Conservation (phyloP, 2,113 vertebrate species). For the Vicugna pacos region DNA sequence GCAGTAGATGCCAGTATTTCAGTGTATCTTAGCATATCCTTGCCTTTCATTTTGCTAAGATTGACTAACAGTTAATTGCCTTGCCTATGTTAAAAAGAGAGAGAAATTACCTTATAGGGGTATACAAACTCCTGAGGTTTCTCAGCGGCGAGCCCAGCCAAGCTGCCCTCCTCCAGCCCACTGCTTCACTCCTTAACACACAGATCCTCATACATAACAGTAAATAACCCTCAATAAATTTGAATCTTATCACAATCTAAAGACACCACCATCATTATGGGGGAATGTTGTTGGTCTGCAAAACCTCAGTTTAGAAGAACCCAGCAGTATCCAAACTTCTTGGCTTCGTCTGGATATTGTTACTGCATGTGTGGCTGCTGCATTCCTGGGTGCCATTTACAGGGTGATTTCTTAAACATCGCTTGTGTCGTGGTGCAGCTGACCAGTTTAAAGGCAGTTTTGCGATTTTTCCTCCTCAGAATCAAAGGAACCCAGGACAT, state of each 20-base stretch:
- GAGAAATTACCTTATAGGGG: slow-evolving; percentile 86
- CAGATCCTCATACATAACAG: slow-evolving; percentile 46
- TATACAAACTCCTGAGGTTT: slow-evolving; percentile 80
- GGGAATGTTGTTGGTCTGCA: slow-evolving; percentile 82
- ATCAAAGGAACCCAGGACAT: not conserved
- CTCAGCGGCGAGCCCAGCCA: slow-evolving; percentile 66
- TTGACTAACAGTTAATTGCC: slow-evolving; percentile 79
- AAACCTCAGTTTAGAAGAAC: slow-evolving; percentile 82
- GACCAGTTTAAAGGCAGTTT: slow-evolving; percentile 52
- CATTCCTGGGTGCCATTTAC: slow-evolving; percentile 78
- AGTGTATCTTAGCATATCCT: slow-evolving; percentile 30
- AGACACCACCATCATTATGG: slow-evolving; percentile 75
- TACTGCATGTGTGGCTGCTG: not conserved
- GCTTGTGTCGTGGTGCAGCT: slow-evolving; percentile 61
- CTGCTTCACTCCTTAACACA: slow-evolving; percentile 39
- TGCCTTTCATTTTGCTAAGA: slow-evolving; percentile 53
- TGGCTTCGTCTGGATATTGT: slow-evolving; percentile 76
- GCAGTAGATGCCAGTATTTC: slow-evolving; percentile 46
- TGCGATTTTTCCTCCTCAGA: not conserved
- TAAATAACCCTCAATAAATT: slow-evolving; percentile 84
- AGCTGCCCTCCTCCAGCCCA: slow-evolving; percentile 45
- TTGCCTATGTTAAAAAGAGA: slow-evolving; percentile 76
- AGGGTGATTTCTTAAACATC: slow-evolving; percentile 68
- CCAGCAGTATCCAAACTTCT: slow-evolving; percentile 75
- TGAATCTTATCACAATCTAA: slow-evolving; percentile 85